Conservation (phyloP, 2,113 vertebrate species). For the Motacilla tschutschensis region DNA sequence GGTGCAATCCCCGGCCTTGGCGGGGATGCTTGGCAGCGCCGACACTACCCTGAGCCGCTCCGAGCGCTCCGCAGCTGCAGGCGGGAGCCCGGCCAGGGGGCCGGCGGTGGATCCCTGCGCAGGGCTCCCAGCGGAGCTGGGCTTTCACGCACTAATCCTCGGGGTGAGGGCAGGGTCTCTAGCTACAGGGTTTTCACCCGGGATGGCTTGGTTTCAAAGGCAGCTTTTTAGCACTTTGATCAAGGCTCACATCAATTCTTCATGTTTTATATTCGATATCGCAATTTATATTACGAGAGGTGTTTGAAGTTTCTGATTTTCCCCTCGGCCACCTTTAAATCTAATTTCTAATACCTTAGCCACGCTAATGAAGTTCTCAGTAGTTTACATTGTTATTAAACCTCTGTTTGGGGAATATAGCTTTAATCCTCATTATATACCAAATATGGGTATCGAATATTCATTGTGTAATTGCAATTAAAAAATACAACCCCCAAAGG, state of each 20-base stretch:
- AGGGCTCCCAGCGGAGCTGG: neutral
- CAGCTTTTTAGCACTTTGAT: neutral
- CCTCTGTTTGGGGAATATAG: slow-evolving; percentile 51
- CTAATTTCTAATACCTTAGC: slow-evolving; percentile 37
- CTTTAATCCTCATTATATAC: slow-evolving; percentile 50
- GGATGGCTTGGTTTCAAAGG: neutral
- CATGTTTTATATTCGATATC: neutral
- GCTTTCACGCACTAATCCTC: neutral
- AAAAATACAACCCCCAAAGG: slow-evolving; percentile 41
- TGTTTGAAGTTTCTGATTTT: slow-evolving; percentile 35
- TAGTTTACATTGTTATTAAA: slow-evolving; percentile 66
- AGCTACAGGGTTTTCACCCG: neutral
- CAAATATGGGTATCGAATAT: slow-evolving; percentile 46
- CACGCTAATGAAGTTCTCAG: slow-evolving; percentile 38
- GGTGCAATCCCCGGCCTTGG: neutral
- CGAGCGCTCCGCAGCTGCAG: neutral
- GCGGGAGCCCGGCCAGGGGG: neutral
- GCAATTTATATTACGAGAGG: slow-evolving; percentile 13
- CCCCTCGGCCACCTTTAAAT: slow-evolving; percentile 32
- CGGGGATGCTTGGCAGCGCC: neutral
- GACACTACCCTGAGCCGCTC: neutral
- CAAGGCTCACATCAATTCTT: neutral
- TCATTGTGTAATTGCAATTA: slow-evolving; percentile 57
- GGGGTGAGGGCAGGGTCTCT: neutral
- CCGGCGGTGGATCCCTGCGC: accelerated